Percentiles rank a stretch among this genome's conserved stretches.
Evolutionary conservation across 2,113 vertebrate genomes (phyloP).

Genomic region (Helogale parvula): DNA sequence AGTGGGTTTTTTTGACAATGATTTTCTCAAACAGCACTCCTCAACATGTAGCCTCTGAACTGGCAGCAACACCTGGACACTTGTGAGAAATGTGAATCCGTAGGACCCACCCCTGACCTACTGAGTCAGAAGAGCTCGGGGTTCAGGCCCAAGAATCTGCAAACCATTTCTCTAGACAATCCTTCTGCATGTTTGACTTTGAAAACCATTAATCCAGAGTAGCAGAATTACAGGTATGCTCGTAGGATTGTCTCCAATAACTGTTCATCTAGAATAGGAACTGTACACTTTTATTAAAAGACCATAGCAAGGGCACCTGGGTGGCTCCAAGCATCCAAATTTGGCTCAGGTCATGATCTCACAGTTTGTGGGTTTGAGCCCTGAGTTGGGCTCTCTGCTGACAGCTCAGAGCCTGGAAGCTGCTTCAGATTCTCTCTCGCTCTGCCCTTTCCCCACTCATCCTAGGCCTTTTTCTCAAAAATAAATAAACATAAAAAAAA

Average conservation of each 20-base stretch:
- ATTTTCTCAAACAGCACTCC: neutral
- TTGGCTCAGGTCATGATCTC: too few species aligned
- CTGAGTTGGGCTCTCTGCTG: too few species aligned
- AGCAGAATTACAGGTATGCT: neutral
- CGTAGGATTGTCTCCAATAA: neutral
- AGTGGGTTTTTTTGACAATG: neutral
- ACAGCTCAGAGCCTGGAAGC: too few species aligned
- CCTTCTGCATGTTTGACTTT: neutral
- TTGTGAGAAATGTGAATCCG: neutral
- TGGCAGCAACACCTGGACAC: neutral
- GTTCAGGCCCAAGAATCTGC: neutral
- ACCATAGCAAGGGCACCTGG: too few species aligned
- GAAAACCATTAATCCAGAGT: neutral
- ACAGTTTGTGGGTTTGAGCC: too few species aligned
- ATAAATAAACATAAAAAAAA: too few species aligned
- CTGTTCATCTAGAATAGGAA: neutral
- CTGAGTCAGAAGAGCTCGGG: neutral
- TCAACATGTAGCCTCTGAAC: neutral
- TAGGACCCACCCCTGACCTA: fast-evolving
- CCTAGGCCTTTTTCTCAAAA: too few species aligned
- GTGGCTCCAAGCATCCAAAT: too few species aligned
- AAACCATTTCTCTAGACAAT: too few species aligned
- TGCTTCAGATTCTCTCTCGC: too few species aligned
- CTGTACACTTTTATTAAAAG: neutral
- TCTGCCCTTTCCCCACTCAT: too few species aligned